phyloP scores from a whole-genome alignment of 35 echinoderm and acorn worm species.

The Acanthaster planci region DNA sequence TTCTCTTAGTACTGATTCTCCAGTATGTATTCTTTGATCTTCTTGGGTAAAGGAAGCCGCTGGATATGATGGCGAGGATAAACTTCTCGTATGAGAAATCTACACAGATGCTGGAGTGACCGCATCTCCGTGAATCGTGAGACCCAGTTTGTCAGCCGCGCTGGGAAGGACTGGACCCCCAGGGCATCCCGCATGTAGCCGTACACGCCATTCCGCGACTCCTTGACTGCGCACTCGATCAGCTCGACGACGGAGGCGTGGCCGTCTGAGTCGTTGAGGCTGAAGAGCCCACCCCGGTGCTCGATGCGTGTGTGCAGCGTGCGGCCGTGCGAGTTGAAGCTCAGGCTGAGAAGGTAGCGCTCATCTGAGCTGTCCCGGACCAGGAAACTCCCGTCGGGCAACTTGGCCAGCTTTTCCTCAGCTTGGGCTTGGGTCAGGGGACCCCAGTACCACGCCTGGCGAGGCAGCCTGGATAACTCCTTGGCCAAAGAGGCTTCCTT shows the following conservation, averaged over 20 bases:
- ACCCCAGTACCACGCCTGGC: slow-evolving; percentile 98
- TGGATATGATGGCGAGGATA: slow-evolving; percentile 88
- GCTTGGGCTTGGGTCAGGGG: slow-evolving; percentile 85
- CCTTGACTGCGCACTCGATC: slow-evolving; percentile 76
- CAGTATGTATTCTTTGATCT: slow-evolving; percentile 87
- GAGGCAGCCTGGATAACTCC: slow-evolving; percentile 76
- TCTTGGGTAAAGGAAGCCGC: slow-evolving; percentile 85
- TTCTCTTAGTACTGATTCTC: slow-evolving; percentile 99
- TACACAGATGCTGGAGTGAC: slow-evolving; percentile 85
- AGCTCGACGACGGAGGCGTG: slow-evolving; percentile 85
- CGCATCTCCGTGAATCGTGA: slow-evolving; percentile 89
- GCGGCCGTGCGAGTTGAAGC: slow-evolving; percentile 94
- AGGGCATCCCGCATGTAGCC: slow-evolving; percentile 83
- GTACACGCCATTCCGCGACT: slow-evolving; percentile 86
- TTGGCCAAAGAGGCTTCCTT: slow-evolving; percentile 48
- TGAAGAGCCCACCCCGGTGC: slow-evolving; percentile 86
- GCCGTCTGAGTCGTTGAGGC: slow-evolving; percentile 91
- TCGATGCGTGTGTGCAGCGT: slow-evolving; percentile 94
- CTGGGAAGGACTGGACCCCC: slow-evolving; percentile 89
- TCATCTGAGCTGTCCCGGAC: slow-evolving; percentile 97
- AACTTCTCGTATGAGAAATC: slow-evolving; percentile 92
- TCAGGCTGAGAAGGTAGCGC: slow-evolving; percentile 85
- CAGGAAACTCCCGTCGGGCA: slow-evolving; percentile 84
- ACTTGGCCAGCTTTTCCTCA: slow-evolving; percentile 70
- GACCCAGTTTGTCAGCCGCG: slow-evolving; percentile 78